Percentiles rank a stretch among this genome's conserved stretches.
Evolutionary conservation across 1,140 invertebrate species (phyloP).

Genomic region (Drosophila suzukii): DNA sequence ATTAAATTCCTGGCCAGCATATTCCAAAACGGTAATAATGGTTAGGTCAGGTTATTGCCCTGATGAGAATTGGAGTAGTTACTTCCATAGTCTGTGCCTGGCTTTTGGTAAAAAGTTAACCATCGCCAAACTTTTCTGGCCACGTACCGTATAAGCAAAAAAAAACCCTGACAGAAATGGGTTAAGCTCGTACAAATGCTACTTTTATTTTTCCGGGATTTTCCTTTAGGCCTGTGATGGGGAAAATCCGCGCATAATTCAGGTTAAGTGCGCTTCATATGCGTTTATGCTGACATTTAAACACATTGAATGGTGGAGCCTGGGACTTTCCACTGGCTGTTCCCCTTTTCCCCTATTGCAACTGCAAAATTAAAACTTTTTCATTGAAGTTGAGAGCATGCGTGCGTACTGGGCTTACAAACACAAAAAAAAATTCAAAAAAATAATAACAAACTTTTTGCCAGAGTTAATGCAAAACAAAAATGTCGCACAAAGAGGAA

Average conservation of each 20-base stretch:
- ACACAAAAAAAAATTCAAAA: slow-evolving; percentile 24
- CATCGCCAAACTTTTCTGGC: slow-evolving; percentile 30
- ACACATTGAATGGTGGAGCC: slow-evolving; percentile 38
- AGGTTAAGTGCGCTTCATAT: slow-evolving; percentile 76
- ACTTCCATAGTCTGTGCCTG: slow-evolving; percentile 16
- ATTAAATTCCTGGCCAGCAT: slow-evolving; percentile 60
- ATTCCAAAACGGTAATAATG: neutral
- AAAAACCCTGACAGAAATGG: slow-evolving; percentile 60
- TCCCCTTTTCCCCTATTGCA: slow-evolving; percentile 29
- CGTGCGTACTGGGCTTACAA: slow-evolving; percentile 43
- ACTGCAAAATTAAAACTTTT: slow-evolving; percentile 65
- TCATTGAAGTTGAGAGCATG: slow-evolving; percentile 66
- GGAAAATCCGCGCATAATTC: slow-evolving; percentile 56
- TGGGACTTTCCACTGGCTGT: slow-evolving; percentile 12
- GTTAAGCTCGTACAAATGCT: slow-evolving; percentile 75
- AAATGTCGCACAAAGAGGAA: slow-evolving; percentile 36
- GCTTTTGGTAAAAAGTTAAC: slow-evolving; percentile 41
- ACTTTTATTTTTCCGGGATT: slow-evolving; percentile 64
- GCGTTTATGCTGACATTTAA: slow-evolving; percentile 81
- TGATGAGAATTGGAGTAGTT: neutral
- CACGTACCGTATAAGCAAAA: slow-evolving; percentile 11
- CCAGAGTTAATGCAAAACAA: slow-evolving; percentile 48
- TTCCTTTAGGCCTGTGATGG: slow-evolving; percentile 16
- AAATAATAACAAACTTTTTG: slow-evolving; percentile 53
- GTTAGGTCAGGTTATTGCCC: slow-evolving; percentile 6